These are phyloP conservation scores for Ichneumoninae sp. DNA, from an alignment of 2,888 invertebrate genomes.

Conservation along the genomic window DNA sequence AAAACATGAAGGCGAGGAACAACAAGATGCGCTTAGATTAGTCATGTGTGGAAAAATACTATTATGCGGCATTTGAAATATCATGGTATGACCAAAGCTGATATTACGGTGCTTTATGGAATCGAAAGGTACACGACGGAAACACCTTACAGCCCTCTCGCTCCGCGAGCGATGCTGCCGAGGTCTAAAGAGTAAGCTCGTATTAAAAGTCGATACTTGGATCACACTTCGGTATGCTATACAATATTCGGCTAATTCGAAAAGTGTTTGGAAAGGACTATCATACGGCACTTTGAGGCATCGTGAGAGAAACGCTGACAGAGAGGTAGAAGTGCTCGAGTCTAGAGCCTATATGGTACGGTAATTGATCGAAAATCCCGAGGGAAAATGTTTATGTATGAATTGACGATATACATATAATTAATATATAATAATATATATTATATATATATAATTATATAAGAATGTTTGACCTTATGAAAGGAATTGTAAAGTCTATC, in stretches of 20 bases:
- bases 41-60: constrained; percentile 3
- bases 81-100: constrained; percentile 8
- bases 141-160: background rate
- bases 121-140: constrained; percentile 5
- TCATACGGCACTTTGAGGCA: constrained; percentile 52
- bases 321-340: constrained; percentile 29
- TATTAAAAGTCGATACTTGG: constrained; percentile 26
- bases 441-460: constrained; percentile 7
- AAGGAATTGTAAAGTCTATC: background rate
- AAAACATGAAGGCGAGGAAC: constrained; percentile 21
- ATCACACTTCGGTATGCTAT: constrained; percentile 24
- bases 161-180: background rate
- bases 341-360: constrained; percentile 42
- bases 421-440: background rate
- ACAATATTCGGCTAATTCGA: constrained; percentile 12
- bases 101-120: background rate
- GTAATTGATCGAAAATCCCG: constrained; percentile 47
- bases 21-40: constrained; percentile 7
- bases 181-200: constrained; percentile 18
- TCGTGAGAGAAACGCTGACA: constrained; percentile 26
- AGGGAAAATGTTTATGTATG: constrained; percentile 13
- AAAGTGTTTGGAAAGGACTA: constrained; percentile 20
- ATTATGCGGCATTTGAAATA: constrained; percentile 4
- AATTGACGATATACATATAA: constrained; percentile 8
- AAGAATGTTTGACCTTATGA: constrained; percentile 2